Percentiles rank a stretch among this genome's conserved stretches.
These are phyloP conservation scores for Dascillus cervinus DNA, from an alignment of 2,888 invertebrate species.

Conservation along the genomic window DNA sequence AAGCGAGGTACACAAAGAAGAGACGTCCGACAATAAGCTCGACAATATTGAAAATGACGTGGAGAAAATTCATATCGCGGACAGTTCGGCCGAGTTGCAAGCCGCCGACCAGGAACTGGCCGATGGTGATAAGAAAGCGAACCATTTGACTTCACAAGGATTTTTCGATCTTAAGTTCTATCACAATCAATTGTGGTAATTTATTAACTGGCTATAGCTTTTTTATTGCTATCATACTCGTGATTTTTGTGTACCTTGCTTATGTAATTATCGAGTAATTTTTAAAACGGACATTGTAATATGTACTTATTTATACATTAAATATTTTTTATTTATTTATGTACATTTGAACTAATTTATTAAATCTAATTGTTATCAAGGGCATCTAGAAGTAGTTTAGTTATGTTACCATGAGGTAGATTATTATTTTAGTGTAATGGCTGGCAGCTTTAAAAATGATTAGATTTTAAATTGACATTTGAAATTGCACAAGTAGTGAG, in stretches of 20 bases:
- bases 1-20: slow-evolving; percentile 17
- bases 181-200: slow-evolving; percentile 69
- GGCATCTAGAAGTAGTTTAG: no score
- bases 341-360: slow-evolving; percentile 12
- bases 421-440: no score
- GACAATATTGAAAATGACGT: slow-evolving; percentile 7
- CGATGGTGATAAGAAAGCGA: slow-evolving; percentile 36
- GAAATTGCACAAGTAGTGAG: slow-evolving; percentile 1
- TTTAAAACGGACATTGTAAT: slow-evolving; percentile 14
- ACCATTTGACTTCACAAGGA: slow-evolving; percentile 53
- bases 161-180: slow-evolving; percentile 71
- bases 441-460: slow-evolving; percentile 22
- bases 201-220: slow-evolving; percentile 1
- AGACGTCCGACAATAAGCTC: slow-evolving; percentile 12
- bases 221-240: slow-evolving; percentile 1
- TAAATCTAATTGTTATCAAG: slow-evolving; percentile 6
- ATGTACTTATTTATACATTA: slow-evolving; percentile 16
- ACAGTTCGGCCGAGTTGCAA: slow-evolving; percentile 4
- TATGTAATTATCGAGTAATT: slow-evolving; percentile 8
- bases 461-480: not conserved
- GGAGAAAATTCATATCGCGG: slow-evolving; percentile 8
- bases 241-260: slow-evolving; percentile 20
- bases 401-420: no score
- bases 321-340: slow-evolving; percentile 12
- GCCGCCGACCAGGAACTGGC: slow-evolving; percentile 2